Conservation (phyloP, 2,797 vertebrate genomes). For the Ctenopoma kingsleyae region DNA sequence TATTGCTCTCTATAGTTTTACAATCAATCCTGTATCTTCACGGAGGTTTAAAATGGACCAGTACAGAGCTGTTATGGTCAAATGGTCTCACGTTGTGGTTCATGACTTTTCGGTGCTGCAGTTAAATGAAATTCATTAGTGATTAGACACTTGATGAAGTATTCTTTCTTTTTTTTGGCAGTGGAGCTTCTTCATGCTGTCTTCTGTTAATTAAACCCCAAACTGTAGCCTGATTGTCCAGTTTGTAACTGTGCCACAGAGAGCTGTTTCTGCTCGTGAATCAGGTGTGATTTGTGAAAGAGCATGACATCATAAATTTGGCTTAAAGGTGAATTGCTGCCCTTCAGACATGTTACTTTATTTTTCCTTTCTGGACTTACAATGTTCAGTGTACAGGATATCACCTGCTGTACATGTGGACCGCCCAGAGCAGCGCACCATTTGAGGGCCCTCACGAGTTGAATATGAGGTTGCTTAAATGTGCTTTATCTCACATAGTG, state of each 20-base stretch:
- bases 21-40: conserved; percentile 29
- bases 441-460: conserved; percentile 30
- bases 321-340: conserved; percentile 41
- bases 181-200: conserved; percentile 58
- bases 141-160: conserved; percentile 51
- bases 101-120: conserved; percentile 65
- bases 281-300: conserved; percentile 42
- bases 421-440: background rate
- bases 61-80: conserved; percentile 50
- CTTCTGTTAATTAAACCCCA: conserved; percentile 70
- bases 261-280: conserved; percentile 36
- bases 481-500: conserved; percentile 29
- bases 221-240: conserved; percentile 58
- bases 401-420: conserved; percentile 17
- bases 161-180: conserved; percentile 53
- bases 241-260: conserved; percentile 54
- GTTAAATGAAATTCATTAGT: conserved; percentile 72
- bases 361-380: conserved; percentile 10
- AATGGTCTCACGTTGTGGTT: conserved; percentile 47
- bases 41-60: conserved; percentile 33
- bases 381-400: background rate
- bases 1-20: conserved; percentile 24
- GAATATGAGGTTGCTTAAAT: conserved; percentile 34
- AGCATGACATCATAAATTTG: conserved; percentile 41
- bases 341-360: conserved; percentile 10